A percentile compares a stretch with the other conserved stretches of the same genome.
Conservation (phyloP, 1,140 invertebrate species). For the Leguminivora glycinivorella region DNA sequence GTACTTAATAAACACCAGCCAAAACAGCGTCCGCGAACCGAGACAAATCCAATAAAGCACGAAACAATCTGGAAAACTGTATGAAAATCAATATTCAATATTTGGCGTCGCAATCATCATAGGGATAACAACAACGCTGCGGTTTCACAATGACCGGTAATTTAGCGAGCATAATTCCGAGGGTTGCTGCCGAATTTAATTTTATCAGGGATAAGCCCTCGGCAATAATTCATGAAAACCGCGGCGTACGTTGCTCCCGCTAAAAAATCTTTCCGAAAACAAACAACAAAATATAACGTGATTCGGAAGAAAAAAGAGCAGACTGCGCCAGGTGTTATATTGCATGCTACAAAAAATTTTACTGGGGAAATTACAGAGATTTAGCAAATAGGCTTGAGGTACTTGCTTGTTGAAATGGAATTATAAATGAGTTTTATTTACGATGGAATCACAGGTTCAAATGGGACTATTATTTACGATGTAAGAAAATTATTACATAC, state of each 20-base stretch:
- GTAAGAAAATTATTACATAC: too few species aligned
- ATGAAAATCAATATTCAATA: constrained; percentile 55
- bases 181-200: constrained; percentile 57
- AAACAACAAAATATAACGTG: constrained; percentile 24
- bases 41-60: constrained; percentile 26
- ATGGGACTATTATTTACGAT: neutral
- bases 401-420: neutral
- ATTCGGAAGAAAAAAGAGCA: constrained; percentile 13
- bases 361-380: neutral
- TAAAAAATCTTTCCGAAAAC: constrained; percentile 23
- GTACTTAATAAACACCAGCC: neutral
- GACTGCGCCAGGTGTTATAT: neutral
- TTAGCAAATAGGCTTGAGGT: neutral
- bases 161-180: constrained; percentile 57
- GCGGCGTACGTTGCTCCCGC: constrained; percentile 32
- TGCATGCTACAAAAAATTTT: neutral
- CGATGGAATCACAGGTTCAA: neutral
- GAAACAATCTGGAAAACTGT: constrained; percentile 29
- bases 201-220: constrained; percentile 59
- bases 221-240: constrained; percentile 54
- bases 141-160: constrained; percentile 60
- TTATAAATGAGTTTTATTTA: neutral
- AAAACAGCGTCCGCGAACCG: neutral
- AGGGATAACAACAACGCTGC: constrained; percentile 46
- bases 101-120: constrained; percentile 49